phyloP scores from a whole-genome alignment of 2,113 vertebrate genomes.

The Oncorhynchus kisutch region DNA sequence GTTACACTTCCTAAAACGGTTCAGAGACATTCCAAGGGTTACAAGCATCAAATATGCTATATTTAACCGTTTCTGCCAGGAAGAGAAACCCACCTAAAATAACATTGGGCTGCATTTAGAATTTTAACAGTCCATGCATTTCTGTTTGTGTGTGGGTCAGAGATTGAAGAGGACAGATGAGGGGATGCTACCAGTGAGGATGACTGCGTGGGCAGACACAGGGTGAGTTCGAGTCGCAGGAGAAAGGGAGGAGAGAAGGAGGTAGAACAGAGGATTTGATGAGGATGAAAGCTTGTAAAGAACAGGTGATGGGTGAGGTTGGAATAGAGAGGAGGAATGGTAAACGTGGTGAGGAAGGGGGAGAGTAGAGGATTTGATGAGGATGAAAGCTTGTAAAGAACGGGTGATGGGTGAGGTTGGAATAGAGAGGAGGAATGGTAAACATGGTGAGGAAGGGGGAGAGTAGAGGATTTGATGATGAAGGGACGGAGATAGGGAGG shows the following conservation, averaged over 20 bases:
- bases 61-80: neutral
- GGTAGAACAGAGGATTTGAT: too few relatives aligned
- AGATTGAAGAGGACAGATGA: constrained; percentile 25
- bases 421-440: too few relatives aligned
- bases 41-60: neutral
- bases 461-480: constrained; percentile 5
- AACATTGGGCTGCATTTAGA: constrained; percentile 37
- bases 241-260: constrained; percentile 1
- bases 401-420: too few relatives aligned
- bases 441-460: neutral
- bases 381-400: too few relatives aligned
- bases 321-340: too few relatives aligned
- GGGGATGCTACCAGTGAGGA: too few relatives aligned
- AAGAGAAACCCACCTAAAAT: constrained; percentile 9
- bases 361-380: constrained; percentile 9
- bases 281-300: neutral
- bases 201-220: neutral
- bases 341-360: neutral
- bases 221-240: neutral
- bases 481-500: neutral
- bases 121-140: constrained; percentile 38
- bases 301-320: neutral
- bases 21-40: neutral
- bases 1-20: too few relatives aligned
- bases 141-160: constrained; percentile 37